Conservation (phyloP, 2,113 vertebrate genomes). For the Herpetotheres cachinnans region DNA sequence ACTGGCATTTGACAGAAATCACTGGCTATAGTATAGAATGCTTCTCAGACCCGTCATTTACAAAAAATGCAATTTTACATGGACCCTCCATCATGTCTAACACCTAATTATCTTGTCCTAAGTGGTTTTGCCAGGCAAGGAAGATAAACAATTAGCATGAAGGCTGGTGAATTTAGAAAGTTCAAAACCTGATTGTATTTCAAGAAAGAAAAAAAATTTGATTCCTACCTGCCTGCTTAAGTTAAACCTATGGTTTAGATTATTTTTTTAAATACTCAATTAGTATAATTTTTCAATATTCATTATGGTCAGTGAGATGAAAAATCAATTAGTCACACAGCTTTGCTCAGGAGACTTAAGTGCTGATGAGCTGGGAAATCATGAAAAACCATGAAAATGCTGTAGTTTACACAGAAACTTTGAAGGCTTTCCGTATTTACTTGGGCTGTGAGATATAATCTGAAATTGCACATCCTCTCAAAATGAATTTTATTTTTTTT, state of each 20-base stretch:
- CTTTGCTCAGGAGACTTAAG: not conserved
- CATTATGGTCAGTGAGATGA: not conserved
- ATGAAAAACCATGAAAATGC: not conserved
- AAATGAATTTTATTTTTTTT: not conserved
- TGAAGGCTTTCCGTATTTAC: not conserved
- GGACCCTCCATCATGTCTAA: not conserved
- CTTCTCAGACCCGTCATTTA: not conserved
- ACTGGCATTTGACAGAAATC: conserved; percentile 23
- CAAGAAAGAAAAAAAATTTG: not conserved
- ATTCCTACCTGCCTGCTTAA: not conserved
- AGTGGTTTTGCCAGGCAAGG: not conserved
- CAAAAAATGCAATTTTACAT: not conserved
- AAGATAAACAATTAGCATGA: not conserved
- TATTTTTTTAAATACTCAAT: not conserved
- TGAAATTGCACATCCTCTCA: not conserved
- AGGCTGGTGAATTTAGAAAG: not conserved
- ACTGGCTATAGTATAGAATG: not conserved
- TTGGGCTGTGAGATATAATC: not conserved
- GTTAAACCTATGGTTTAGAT: not conserved
- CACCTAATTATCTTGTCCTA: not conserved
- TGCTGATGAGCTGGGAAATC: not conserved
- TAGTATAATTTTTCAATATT: not conserved
- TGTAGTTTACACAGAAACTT: not conserved
- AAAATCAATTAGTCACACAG: not conserved
- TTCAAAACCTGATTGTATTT: not conserved